phyloP scores from a whole-genome alignment of 1,140 invertebrate species.

The Danaus melanippus region DNA sequence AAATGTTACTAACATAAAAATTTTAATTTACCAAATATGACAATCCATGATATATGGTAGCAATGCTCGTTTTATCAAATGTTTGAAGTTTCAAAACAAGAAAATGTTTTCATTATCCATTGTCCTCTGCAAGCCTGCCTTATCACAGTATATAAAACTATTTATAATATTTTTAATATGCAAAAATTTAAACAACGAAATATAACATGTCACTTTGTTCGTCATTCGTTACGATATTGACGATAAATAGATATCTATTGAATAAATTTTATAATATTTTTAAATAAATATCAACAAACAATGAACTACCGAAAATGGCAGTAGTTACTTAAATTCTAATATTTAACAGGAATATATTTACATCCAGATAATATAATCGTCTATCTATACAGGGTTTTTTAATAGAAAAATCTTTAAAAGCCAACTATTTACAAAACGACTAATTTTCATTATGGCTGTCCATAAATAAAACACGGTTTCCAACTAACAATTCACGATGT shows the following conservation, averaged over 20 bases:
- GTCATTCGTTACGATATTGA: not conserved
- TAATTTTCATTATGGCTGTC: constrained; percentile 29
- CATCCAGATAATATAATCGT: constrained; percentile 22
- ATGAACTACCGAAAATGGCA: constrained; percentile 29
- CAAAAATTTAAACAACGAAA: constrained; percentile 4
- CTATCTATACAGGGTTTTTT: constrained; percentile 30
- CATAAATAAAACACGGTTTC: constrained; percentile 27
- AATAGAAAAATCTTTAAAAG: constrained; percentile 31
- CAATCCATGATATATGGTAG: too few relatives aligned
- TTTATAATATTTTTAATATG: not conserved
- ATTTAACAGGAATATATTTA: constrained; percentile 32
- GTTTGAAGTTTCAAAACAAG: too few relatives aligned
- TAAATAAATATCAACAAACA: constrained; percentile 10
- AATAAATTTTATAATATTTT: too few relatives aligned
- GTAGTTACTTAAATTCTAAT: constrained; percentile 19
- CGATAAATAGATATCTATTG: not conserved
- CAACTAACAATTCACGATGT: constrained; percentile 20
- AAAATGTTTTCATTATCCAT: too few relatives aligned
- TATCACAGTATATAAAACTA: constrained; percentile 7
- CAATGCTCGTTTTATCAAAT: too few relatives aligned
- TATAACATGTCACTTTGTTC: constrained; percentile 1
- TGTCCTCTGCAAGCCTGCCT: not conserved
- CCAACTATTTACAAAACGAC: constrained; percentile 49
- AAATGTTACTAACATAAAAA: constrained; percentile 40
- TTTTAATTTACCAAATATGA: too few relatives aligned